Percentiles rank a stretch among this genome's conserved stretches.
Evolutionary conservation across 2,797 vertebrate genomes (phyloP).

Genomic region (Enteromius paludinosus): DNA sequence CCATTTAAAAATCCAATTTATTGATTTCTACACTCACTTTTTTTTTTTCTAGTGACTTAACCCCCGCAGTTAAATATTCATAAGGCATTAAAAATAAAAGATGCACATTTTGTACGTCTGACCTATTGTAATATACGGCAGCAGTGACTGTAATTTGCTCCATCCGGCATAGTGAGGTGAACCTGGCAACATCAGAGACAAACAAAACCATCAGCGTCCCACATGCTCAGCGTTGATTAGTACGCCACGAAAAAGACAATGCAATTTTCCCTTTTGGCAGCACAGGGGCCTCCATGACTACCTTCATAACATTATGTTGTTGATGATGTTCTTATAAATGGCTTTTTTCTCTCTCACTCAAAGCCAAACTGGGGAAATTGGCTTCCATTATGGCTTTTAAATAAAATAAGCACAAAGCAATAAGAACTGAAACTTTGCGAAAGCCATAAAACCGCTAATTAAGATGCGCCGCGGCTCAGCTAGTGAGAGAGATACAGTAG

Average conservation of each 20-base stretch:
- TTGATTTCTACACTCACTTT: slow-evolving; percentile 71
- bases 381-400: slow-evolving; percentile 66
- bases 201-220: slow-evolving; percentile 74
- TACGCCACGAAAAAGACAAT: slow-evolving; percentile 65
- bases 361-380: slow-evolving; percentile 60
- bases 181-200: slow-evolving; percentile 63
- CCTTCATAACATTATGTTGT: slow-evolving; percentile 71
- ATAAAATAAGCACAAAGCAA: slow-evolving; percentile 69
- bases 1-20: slow-evolving; percentile 73
- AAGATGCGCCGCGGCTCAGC: slow-evolving; percentile 62
- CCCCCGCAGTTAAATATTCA: slow-evolving; percentile 78
- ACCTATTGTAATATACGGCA: slow-evolving; percentile 69
- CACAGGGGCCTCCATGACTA: slow-evolving; percentile 57
- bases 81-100: slow-evolving; percentile 81
- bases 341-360: slow-evolving; percentile 38
- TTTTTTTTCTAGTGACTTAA: slow-evolving; percentile 65
- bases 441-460: slow-evolving; percentile 74
- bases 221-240: slow-evolving; percentile 75
- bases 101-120: slow-evolving; percentile 78
- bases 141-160: slow-evolving; percentile 67
- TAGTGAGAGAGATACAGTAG: slow-evolving; percentile 61
- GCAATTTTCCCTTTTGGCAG: slow-evolving; percentile 73
- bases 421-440: slow-evolving; percentile 60
- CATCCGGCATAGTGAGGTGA: slow-evolving; percentile 68
- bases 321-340: slow-evolving; percentile 62